Evolutionary conservation across 2,113 vertebrate species (phyloP).

Genomic region (Channa argus): DNA sequence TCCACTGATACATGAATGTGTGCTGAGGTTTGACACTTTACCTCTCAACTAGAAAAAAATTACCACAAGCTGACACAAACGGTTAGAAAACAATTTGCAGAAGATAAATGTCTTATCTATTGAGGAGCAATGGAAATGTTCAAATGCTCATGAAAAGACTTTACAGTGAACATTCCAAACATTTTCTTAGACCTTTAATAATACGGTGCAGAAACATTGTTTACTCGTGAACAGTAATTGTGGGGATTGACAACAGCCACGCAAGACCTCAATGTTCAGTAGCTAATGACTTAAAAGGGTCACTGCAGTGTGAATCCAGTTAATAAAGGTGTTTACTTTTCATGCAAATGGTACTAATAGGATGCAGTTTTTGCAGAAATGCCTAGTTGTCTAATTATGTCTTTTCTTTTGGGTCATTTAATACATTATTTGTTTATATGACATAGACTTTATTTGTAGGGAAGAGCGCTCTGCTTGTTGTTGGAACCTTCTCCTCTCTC

Average conservation of each 20-base stretch:
- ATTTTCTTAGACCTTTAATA: constrained; percentile 49
- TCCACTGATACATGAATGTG: not conserved
- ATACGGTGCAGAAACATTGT: not conserved
- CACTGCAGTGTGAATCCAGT: no score
- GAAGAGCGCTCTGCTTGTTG: fast-evolving
- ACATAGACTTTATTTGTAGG: no score
- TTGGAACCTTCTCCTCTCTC: constrained; percentile 39
- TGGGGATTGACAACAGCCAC: constrained; percentile 11
- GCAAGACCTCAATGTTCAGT: no score
- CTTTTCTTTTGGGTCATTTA: no score
- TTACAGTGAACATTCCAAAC: constrained; percentile 54
- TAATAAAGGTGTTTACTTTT: no score
- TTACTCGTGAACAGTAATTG: constrained; percentile 30
- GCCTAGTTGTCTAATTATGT: no score
- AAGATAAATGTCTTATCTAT: not conserved
- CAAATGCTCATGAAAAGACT: not conserved
- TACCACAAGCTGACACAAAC: not conserved
- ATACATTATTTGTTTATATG: no score
- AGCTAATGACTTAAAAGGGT: no score
- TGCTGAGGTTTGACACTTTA: not conserved
- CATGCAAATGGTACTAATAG: no score
- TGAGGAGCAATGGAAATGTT: not conserved
- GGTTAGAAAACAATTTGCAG: not conserved
- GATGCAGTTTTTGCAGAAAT: no score
- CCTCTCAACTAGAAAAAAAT: not conserved